phyloP scores from a whole-genome alignment of 1,140 invertebrate genomes.

The Orussus abietinus region DNA sequence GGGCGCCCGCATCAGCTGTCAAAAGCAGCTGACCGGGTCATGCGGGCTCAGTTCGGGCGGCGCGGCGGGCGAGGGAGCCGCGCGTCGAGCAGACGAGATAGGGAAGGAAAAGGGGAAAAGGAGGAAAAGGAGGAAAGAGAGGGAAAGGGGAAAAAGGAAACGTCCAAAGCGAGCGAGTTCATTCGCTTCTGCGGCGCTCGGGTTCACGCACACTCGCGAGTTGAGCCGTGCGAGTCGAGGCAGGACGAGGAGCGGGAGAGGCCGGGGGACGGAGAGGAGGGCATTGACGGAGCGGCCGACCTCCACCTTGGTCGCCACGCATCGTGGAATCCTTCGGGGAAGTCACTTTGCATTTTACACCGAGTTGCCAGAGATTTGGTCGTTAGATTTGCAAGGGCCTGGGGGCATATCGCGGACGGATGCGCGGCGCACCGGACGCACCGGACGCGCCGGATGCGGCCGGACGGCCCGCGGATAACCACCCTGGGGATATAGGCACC shows the following conservation, averaged over 20 bases:
- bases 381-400: slow-evolving; percentile 29
- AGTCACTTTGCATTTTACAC: slow-evolving; percentile 34
- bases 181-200: slow-evolving; percentile 23
- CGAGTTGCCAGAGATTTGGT: slow-evolving; percentile 29
- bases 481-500: too few species aligned
- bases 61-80: too few species aligned
- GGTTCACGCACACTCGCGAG: slow-evolving; percentile 29
- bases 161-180: slow-evolving; percentile 16
- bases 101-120: background rate
- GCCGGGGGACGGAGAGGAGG: slow-evolving; percentile 13
- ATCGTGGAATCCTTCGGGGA: slow-evolving; percentile 32
- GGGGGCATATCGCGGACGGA: too few species aligned
- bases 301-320: slow-evolving; percentile 38
- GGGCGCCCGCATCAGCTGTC: too few species aligned
- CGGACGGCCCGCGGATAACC: too few species aligned
- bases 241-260: slow-evolving; percentile 10
- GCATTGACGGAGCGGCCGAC: slow-evolving; percentile 18
- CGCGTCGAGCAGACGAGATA: too few species aligned
- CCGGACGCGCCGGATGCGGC: too few species aligned
- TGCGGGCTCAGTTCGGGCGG: too few species aligned
- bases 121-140: slow-evolving; percentile 3
- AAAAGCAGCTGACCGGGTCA: too few species aligned
- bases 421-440: too few species aligned
- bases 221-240: slow-evolving; percentile 4
- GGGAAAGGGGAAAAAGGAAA: slow-evolving; percentile 13